Evolutionary conservation across 2,888 invertebrate genomes (phyloP), one percentile per base, ranked within the genome.

Genomic region (Bibio marci): DNA sequence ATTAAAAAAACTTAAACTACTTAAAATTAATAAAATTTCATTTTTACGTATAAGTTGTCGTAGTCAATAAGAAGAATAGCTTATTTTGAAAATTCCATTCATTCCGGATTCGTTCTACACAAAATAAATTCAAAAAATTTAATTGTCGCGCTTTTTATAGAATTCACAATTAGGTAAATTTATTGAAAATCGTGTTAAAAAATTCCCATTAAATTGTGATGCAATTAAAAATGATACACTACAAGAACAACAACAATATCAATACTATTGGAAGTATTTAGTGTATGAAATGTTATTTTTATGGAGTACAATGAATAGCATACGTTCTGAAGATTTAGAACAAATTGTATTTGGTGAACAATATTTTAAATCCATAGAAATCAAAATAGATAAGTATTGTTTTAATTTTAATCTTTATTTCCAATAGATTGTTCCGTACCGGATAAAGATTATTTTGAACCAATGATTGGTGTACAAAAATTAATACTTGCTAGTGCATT

Each of bases 261-360:
- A 46, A 4, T 42, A 54, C 6, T 69, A 67, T 51, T 76, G 72
- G 58, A 66, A 65, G 44, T 54, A 77, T 40, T 60, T 75, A 36
- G 64, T 70, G 15, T 71, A 72, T 49, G 78, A 79, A 55, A 61
- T 77, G 53, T 59, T 79, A 27, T 78, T 74, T 49, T 56, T 78
- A 35, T 78, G 78, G 77, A 76, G 75, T 49, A 69, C 75, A 11
- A 54, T 78, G 46, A 67, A 73, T 18, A 72, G 65, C 45, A 75
- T 66, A 55, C 67, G 52, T 30, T 38, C 41, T 0, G 56, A 59
- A 27, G 53, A 59, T 15, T 49, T 69, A 13, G 45, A 50, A 13
- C 47, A 42, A 17, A 66, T 71, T 35, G 52, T 66, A 41, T 43
- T 50, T 47, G 67, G 69, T 68, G 50, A 34, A 17, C 13, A 14